Evolutionary conservation across 2,888 invertebrate genomes (phyloP), one percentile per base, ranked within the genome.

Genomic region (Drosophila robusta): DNA sequence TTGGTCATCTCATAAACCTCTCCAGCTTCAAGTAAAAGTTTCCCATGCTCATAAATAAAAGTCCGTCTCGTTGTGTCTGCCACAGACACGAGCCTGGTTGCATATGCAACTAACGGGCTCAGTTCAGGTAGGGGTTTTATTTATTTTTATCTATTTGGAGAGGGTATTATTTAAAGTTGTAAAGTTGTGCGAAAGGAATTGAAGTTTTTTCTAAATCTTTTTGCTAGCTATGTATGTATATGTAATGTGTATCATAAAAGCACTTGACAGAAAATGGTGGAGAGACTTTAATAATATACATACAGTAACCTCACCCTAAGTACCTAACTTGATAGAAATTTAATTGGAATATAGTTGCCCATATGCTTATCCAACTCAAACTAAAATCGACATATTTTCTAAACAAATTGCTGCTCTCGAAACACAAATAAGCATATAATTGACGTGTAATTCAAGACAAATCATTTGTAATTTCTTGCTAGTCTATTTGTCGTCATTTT

Each of bases 11-110:
- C 32, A 66, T 45, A 51, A 65, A 50, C n/a, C 41, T 7, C 22
- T 44, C 39, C 58, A 26, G 60, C 68, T 24, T 38, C 49, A 42
- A 61, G 55, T 65, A 56, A 61, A 70, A 77, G 68, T 75, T 68
- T 46, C 45, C 56, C 64, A 54, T 51, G 75, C 56, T 47, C 75
- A 54, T 57, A 39, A 61, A 54, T 58, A 44, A 16, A 41, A 29
- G n/a, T 24, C 44, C 7, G 14, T 36, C 34, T 14, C 41, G 36
- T 5, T 46, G 62, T 36, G 47, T 24, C 36, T 45, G 54, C 34
- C 50, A 47, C 47, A 67, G 56, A 51, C 60, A 52, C 55, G 24
- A 42, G 71, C 41, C 71, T 57, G 12, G 34, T 12, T 12, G 34
- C 34, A 34, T 4, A 12, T 34, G 64, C 52, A 49, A 32, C 38